Conservation (phyloP, 2,888 invertebrate genomes). For the Apamea anceps region DNA sequence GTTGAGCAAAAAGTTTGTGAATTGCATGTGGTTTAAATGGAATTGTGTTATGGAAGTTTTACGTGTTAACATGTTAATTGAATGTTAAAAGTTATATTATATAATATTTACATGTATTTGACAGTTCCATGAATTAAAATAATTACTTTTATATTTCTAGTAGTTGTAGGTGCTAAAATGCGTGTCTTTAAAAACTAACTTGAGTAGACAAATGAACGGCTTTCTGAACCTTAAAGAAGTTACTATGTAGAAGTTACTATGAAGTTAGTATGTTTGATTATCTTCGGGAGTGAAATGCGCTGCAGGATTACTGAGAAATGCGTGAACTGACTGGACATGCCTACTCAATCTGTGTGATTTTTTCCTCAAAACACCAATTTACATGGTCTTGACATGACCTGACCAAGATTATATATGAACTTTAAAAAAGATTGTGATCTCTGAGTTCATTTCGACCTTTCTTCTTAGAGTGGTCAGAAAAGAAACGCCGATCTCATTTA, state of each 20-base stretch:
- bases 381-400: neutral
- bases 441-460: neutral
- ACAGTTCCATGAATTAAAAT: neutral
- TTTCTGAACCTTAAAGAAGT: neutral
- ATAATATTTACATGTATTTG: neutral
- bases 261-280: too few relatives aligned
- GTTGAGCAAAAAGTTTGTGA: slow-evolving; percentile 50
- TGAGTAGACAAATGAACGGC: neutral
- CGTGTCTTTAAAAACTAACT: neutral
- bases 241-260: too few relatives aligned
- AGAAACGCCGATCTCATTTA: too few relatives aligned
- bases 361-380: neutral
- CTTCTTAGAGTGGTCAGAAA: too few relatives aligned
- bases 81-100: slow-evolving; percentile 13
- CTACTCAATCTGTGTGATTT: neutral
- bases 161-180: neutral
- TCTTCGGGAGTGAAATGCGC: neutral
- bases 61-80: slow-evolving; percentile 50
- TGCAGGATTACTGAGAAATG: neutral
- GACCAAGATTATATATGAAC: neutral
- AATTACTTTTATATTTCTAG: neutral
- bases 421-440: too few relatives aligned
- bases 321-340: neutral
- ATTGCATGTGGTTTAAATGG: slow-evolving; percentile 20
- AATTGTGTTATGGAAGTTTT: slow-evolving; percentile 36